These are phyloP conservation scores for Egretta garzetta DNA, from an alignment of 2,113 vertebrate species.

Conservation along the genomic window DNA sequence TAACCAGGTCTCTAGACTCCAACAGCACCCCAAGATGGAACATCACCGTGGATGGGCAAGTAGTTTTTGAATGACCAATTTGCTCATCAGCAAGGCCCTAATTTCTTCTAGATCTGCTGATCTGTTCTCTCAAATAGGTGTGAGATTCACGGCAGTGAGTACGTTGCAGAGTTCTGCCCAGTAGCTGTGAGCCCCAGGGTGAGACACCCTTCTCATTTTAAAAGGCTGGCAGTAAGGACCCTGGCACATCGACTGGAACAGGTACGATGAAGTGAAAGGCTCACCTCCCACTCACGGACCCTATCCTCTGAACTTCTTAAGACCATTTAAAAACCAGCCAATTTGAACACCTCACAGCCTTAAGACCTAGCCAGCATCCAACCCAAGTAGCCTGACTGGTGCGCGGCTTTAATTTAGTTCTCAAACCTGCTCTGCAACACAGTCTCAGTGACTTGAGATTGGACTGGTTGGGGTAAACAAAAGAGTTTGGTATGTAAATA, in stretches of 20 bases:
- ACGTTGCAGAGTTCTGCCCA: background rate
- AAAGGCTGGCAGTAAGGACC: conserved; percentile 33
- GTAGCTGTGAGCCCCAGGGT: background rate
- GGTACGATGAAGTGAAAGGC: background rate
- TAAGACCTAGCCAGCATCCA: background rate
- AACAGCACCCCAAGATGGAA: conserved; percentile 12
- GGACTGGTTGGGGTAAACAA: background rate
- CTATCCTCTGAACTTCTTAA: background rate
- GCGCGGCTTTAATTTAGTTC: background rate
- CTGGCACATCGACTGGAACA: background rate
- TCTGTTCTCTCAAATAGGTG: conserved; percentile 35
- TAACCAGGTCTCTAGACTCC: background rate
- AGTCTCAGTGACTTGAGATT: background rate
- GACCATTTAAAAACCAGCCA: background rate
- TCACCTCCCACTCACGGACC: background rate
- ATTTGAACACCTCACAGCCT: background rate
- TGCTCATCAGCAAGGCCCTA: background rate
- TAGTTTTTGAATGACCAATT: background rate
- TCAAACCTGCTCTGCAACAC: background rate
- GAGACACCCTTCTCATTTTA: conserved; percentile 30
- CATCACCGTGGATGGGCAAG: conserved; percentile 37
- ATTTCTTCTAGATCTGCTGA: background rate
- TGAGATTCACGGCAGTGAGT: background rate
- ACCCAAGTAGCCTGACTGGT: background rate
- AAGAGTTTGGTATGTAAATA: background rate